phyloP scores from a whole-genome alignment of 2,113 vertebrate species.

The Echinops telfairi region DNA sequence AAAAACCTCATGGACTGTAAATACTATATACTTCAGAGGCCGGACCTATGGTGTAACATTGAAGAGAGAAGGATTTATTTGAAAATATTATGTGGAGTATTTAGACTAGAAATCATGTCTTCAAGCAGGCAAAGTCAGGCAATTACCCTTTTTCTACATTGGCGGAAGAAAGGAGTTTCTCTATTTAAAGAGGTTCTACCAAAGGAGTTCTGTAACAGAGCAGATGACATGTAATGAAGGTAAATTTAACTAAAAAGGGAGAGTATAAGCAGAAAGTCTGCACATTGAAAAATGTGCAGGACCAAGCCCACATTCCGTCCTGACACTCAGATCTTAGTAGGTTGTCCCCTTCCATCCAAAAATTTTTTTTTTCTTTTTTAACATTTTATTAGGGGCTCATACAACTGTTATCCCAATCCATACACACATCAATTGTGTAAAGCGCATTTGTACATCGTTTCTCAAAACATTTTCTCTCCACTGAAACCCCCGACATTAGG shows the following conservation, averaged over 20 bases:
- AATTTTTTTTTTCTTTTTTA: too few species aligned
- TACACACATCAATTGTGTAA: too few species aligned
- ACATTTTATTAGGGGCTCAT: too few species aligned
- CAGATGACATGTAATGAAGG: not conserved
- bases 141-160: not conserved
- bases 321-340: not conserved
- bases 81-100: not conserved
- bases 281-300: not conserved
- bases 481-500: too few species aligned
- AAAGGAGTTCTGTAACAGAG: not conserved
- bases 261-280: not conserved
- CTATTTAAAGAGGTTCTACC: not conserved
- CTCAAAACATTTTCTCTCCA: too few species aligned
- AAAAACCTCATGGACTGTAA: not conserved
- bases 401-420: too few species aligned
- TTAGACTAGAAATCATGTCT: not conserved
- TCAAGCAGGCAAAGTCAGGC: not conserved
- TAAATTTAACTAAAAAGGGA: not conserved
- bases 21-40: not conserved
- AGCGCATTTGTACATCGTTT: too few species aligned
- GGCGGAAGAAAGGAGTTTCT: not conserved
- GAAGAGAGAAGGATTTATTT: conserved; percentile 12
- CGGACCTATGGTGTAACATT: not conserved
- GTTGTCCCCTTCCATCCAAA: not conserved
- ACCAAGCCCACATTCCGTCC: not conserved